Conservation (phyloP, 2,113 vertebrate genomes). For the Colius striatus region DNA sequence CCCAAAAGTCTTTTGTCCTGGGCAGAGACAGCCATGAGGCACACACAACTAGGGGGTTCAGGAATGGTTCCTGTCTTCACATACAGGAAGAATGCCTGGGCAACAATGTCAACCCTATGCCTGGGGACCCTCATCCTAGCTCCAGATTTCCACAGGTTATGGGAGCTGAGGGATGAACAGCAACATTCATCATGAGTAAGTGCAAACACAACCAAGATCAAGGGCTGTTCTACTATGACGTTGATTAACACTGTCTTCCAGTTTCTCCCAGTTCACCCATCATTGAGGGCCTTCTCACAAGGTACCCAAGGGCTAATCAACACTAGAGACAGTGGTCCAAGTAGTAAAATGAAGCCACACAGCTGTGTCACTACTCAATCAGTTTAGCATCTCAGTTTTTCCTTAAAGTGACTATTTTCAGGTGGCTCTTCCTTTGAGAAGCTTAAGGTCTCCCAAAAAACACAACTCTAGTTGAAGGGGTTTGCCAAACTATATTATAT, state of each 20-base stretch:
- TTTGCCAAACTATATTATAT: background rate
- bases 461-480: background rate
- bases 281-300: background rate
- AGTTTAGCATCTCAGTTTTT: background rate
- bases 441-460: background rate
- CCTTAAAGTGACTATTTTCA: background rate
- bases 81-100: background rate
- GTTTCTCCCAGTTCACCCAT: background rate
- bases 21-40: background rate
- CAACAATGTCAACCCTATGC: background rate
- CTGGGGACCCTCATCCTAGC: background rate
- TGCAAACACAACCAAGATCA: background rate
- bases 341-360: background rate
- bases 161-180: background rate
- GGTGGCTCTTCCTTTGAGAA: background rate
- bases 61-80: accelerated
- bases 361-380: background rate
- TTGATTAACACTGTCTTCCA: background rate
- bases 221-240: background rate
- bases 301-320: background rate
- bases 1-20: background rate
- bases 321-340: accelerated
- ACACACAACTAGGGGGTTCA: background rate
- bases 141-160: background rate
- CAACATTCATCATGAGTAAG: background rate